Evolutionary conservation across 2,113 vertebrate genomes (phyloP).

Genomic region (Coptodon bakossiorum): DNA sequence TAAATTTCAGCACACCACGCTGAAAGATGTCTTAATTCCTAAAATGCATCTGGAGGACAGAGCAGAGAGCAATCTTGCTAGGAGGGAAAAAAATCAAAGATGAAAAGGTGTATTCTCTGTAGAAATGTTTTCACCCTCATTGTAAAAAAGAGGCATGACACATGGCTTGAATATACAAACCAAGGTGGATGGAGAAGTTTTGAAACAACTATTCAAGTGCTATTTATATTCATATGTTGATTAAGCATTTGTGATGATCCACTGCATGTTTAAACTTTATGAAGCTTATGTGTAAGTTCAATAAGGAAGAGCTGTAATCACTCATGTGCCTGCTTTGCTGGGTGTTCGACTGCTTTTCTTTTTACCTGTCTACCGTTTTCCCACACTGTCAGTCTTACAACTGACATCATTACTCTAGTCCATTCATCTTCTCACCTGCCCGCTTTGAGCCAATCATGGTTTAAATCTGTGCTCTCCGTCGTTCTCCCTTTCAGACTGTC

Average conservation of each 20-base stretch:
- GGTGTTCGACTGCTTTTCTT: not conserved
- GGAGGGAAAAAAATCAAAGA: rapidly evolving
- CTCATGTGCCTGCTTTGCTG: not conserved
- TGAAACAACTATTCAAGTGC: not conserved
- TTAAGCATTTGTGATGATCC: not conserved
- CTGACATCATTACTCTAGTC: not conserved
- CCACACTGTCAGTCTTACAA: not conserved
- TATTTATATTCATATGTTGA: not conserved
- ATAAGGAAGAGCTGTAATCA: not conserved
- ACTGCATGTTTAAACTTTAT: not conserved
- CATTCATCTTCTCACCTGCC: not conserved
- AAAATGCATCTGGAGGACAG: not conserved
- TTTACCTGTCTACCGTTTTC: not conserved
- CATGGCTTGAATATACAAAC: not conserved
- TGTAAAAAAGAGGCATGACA: not conserved
- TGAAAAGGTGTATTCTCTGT: not conserved
- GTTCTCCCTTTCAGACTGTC: not conserved
- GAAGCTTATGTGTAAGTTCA: not conserved
- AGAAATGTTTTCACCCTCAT: not conserved
- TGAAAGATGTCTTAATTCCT: not conserved
- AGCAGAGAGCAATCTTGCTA: not conserved
- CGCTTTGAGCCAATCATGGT: not conserved
- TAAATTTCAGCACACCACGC: not conserved
- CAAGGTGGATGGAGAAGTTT: not conserved
- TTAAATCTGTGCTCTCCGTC: not conserved